Conservation (phyloP, 1,140 invertebrate species). For the Lordiphosa mommai region DNA sequence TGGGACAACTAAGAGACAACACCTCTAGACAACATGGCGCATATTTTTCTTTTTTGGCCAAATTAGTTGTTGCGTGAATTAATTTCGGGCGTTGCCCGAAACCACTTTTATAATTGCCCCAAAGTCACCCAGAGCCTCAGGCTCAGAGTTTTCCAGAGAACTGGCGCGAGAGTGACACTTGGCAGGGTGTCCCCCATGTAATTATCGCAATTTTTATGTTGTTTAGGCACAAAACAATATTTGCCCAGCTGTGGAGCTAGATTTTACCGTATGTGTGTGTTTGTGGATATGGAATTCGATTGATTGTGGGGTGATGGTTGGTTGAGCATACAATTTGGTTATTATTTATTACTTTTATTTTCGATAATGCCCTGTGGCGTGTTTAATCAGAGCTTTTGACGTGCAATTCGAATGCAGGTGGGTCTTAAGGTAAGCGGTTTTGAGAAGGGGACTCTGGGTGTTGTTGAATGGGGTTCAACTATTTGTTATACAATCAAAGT, state of each 20-base stretch:
- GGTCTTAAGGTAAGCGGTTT: constrained; percentile 1
- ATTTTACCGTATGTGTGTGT: background rate
- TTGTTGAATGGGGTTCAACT: too few species aligned
- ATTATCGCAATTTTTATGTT: constrained; percentile 12
- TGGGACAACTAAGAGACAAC: constrained; percentile 54
- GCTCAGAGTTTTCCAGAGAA: background rate
- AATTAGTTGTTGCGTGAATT: constrained; percentile 68
- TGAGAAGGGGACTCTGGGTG: too few species aligned
- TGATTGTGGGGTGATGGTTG: constrained; percentile 5
- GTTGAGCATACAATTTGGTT: background rate
- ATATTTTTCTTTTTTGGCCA: constrained; percentile 53
- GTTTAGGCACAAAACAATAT: background rate
- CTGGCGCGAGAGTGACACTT: constrained; percentile 2
- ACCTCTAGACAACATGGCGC: constrained; percentile 53
- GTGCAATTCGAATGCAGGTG: constrained; percentile 1
- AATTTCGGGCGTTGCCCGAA: constrained; percentile 55
- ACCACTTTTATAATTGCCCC: constrained; percentile 41
- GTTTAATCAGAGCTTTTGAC: background rate
- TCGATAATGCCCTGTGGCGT: constrained; percentile 2
- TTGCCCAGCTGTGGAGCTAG: constrained; percentile 2
- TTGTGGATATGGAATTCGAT: constrained; percentile 7
- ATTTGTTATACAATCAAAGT: too few species aligned
- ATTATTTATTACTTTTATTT: background rate
- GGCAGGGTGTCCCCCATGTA: background rate
- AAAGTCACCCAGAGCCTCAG: constrained; percentile 36